Conservation (phyloP, 2,797 vertebrate genomes). For the Chaetodon trifasciatus region DNA sequence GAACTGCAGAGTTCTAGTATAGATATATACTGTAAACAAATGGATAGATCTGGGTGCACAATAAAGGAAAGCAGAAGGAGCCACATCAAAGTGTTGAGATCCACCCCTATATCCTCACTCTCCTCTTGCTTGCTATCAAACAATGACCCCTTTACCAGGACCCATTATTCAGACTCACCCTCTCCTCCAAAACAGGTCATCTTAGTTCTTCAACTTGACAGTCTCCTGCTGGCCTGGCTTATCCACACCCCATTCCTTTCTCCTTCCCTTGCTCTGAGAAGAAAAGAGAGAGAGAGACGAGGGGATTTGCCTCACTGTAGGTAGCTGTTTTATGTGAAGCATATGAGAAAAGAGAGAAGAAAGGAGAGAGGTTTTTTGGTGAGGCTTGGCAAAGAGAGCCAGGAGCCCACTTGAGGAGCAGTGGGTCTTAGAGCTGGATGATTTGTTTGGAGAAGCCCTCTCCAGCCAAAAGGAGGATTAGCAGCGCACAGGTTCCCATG, state of each 20-base stretch:
- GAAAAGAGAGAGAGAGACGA: conserved; percentile 80
- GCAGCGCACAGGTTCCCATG: conserved; percentile 81
- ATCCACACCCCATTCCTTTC: conserved; percentile 82
- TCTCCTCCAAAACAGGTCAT: conserved; percentile 76
- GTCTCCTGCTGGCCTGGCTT: conserved; percentile 82
- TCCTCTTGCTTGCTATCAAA: conserved; percentile 60
- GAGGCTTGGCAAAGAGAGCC: conserved; percentile 72
- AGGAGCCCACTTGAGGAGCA: conserved; percentile 81
- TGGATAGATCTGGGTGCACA: conserved; percentile 9
- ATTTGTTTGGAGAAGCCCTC: conserved; percentile 84
- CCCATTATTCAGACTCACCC: conserved; percentile 65
- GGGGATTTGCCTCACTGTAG: conserved; percentile 84
- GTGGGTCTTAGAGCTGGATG: conserved; percentile 78
- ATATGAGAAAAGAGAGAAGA: conserved; percentile 76
- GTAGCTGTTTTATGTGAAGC: conserved; percentile 83
- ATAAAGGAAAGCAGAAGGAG: conserved; percentile 34
- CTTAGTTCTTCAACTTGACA: conserved; percentile 80
- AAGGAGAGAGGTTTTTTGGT: conserved; percentile 65
- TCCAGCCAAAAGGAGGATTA: conserved; percentile 79
- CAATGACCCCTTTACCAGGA: conserved; percentile 63
- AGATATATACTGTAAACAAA: conserved; percentile 23
- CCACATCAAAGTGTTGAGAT: conserved; percentile 55
- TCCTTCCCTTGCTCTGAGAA: conserved; percentile 76
- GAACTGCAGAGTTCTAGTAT: neutral
- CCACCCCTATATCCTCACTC: conserved; percentile 52